phyloP scores from a whole-genome alignment of 2,113 vertebrate genomes.

The Orientallactaga bullata region DNA sequence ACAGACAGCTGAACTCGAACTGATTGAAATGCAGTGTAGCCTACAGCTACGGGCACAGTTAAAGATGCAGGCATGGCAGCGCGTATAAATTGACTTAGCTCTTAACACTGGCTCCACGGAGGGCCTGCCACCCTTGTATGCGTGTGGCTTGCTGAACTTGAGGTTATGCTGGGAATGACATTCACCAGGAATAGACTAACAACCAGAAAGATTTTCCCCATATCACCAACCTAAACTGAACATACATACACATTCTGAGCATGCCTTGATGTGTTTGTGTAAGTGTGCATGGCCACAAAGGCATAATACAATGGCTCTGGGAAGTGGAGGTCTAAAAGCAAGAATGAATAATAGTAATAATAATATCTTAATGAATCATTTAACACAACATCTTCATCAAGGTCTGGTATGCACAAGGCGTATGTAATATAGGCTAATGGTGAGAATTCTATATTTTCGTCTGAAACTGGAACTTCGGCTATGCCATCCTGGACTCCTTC shows the following conservation, averaged over 20 bases:
- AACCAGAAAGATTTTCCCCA: neutral
- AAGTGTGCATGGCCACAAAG: neutral
- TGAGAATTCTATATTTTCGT: neutral
- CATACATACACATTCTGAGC: neutral
- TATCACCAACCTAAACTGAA: neutral
- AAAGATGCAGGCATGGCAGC: slow-evolving; percentile 70
- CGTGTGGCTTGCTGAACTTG: slow-evolving; percentile 56
- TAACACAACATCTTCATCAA: neutral
- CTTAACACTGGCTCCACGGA: slow-evolving; percentile 56
- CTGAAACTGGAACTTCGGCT: slow-evolving; percentile 2
- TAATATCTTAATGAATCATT: neutral
- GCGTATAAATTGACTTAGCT: slow-evolving; percentile 81
- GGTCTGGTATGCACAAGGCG: neutral
- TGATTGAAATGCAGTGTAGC: slow-evolving; percentile 83
- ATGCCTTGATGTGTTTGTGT: neutral
- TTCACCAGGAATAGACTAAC: slow-evolving; percentile 33
- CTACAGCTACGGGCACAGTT: slow-evolving; percentile 79
- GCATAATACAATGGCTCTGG: neutral
- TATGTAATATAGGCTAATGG: neutral
- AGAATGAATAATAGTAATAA: neutral
- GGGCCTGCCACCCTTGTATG: slow-evolving; percentile 5
- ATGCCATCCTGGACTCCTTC: neutral
- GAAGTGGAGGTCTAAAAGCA: neutral
- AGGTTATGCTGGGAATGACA: slow-evolving; percentile 37
- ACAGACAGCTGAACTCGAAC: slow-evolving; percentile 82